Percentiles rank a stretch among this genome's conserved stretches.
Conservation (phyloP, 2,888 invertebrate species). For the Lapara coniferarum region DNA sequence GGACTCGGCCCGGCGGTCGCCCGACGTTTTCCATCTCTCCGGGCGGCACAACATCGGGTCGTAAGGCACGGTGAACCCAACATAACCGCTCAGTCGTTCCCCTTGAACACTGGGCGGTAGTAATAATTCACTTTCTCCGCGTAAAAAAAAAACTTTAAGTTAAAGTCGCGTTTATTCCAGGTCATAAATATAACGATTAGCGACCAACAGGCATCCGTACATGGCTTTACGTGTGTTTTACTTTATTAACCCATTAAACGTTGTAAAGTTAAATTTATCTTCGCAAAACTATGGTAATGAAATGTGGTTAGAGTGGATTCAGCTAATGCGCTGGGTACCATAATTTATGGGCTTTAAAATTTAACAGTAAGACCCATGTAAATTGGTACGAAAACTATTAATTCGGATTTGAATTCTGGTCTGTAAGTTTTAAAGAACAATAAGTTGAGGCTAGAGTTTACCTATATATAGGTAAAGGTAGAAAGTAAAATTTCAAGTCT, state of each 20-base stretch:
- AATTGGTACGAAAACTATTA: not conserved
- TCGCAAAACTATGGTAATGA: conserved; percentile 39
- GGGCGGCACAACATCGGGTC: no score
- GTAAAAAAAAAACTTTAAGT: no score
- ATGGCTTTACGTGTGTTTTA: conserved; percentile 50
- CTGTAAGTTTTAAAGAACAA: not conserved
- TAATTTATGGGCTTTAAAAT: conserved; percentile 11
- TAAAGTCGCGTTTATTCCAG: conserved; percentile 5
- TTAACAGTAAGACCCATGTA: not conserved
- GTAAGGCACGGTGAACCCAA: no score
- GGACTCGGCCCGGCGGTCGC: no score
- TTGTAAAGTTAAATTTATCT: conserved; percentile 49
- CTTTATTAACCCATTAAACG: conserved; percentile 55
- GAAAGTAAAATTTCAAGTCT: no score
- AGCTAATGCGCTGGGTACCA: not conserved
- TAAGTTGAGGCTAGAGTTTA: no score
- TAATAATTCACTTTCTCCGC: no score
- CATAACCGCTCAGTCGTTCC: no score
- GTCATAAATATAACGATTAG: conserved; percentile 45
- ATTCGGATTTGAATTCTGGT: not conserved
- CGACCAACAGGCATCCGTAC: conserved; percentile 35
- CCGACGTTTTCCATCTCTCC: no score
- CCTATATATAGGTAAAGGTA: no score
- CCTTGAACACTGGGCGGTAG: no score
- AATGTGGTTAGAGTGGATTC: conserved; percentile 25